Evolutionary conservation across 2,797 vertebrate genomes (phyloP).

Genomic region (Myotis planiceps): DNA sequence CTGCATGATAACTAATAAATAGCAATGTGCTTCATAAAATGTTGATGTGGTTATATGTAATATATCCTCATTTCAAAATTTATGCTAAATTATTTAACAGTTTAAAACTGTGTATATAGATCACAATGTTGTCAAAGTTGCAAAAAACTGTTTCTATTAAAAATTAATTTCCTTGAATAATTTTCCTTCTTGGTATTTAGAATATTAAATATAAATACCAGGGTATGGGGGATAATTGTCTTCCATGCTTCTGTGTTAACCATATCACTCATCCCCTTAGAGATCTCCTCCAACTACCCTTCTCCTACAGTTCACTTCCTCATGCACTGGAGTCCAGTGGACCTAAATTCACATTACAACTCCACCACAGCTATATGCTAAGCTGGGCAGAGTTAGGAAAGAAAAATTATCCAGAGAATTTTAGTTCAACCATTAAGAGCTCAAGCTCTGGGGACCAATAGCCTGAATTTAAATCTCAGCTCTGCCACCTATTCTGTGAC

Average conservation of each 20-base stretch:
- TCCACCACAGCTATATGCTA: not conserved
- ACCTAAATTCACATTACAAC: not conserved
- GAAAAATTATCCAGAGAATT: not conserved
- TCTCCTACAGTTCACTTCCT: not conserved
- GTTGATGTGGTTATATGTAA: conserved; percentile 76
- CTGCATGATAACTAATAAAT: conserved; percentile 77
- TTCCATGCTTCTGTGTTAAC: not conserved
- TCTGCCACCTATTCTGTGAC: not conserved
- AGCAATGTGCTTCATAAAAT: conserved; percentile 80
- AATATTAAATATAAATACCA: not conserved
- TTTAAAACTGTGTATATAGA: conserved; percentile 66
- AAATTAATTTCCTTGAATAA: conserved; percentile 42
- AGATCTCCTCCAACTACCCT: not conserved
- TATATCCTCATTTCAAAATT: conserved; percentile 77
- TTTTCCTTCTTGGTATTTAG: not conserved
- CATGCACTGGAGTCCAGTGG: not conserved
- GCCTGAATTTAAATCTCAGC: not conserved
- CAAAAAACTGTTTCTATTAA: conserved; percentile 23
- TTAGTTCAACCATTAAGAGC: not conserved
- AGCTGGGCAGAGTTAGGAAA: not conserved
- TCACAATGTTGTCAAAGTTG: conserved; percentile 64
- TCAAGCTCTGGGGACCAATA: not conserved
- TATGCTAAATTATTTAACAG: conserved; percentile 82
- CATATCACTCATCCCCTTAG: not conserved
- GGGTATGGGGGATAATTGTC: not conserved